Evolutionary conservation across 2,797 vertebrate genomes (phyloP).

Genomic region (Girardinus metallicus): DNA sequence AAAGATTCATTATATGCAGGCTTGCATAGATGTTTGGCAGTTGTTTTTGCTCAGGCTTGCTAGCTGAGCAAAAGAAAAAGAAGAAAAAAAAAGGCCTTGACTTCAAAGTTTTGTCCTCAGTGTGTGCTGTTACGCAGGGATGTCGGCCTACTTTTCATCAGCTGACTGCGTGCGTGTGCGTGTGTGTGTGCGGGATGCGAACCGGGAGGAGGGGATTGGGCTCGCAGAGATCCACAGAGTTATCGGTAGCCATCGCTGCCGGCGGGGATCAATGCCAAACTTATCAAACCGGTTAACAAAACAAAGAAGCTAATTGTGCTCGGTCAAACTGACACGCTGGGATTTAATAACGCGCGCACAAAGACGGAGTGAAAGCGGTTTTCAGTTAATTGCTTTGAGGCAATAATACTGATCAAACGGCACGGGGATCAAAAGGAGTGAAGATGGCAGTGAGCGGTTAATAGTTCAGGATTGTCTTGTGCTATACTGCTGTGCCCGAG

Average conservation of each 20-base stretch:
- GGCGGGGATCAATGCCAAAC: slow-evolving; percentile 50
- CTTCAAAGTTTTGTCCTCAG: slow-evolving; percentile 22
- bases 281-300: slow-evolving; percentile 61
- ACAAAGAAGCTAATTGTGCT: slow-evolving; percentile 76
- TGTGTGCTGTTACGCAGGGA: slow-evolving; percentile 9
- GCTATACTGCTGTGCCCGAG: slow-evolving; percentile 37
- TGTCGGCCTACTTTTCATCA: slow-evolving; percentile 13
- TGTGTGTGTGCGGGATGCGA: slow-evolving; percentile 18
- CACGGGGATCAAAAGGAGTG: slow-evolving; percentile 68
- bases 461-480: slow-evolving; percentile 54
- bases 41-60: neutral
- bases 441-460: slow-evolving; percentile 52
- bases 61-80: neutral
- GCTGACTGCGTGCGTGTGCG: neutral
- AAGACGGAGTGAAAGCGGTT: slow-evolving; percentile 40
- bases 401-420: slow-evolving; percentile 73
- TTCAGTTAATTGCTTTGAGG: slow-evolving; percentile 76
- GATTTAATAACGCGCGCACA: slow-evolving; percentile 71
- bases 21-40: slow-evolving; percentile 37
- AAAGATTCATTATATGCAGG: slow-evolving; percentile 35
- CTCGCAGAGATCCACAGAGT: slow-evolving; percentile 35
- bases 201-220: slow-evolving; percentile 13
- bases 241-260: slow-evolving; percentile 43
- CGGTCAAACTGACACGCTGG: slow-evolving; percentile 74
- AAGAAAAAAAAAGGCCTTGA: neutral